Evolutionary conservation across 2,888 invertebrate species (phyloP), one percentile per base, ranked within the genome.

Genomic region (Phengaris alcon): DNA sequence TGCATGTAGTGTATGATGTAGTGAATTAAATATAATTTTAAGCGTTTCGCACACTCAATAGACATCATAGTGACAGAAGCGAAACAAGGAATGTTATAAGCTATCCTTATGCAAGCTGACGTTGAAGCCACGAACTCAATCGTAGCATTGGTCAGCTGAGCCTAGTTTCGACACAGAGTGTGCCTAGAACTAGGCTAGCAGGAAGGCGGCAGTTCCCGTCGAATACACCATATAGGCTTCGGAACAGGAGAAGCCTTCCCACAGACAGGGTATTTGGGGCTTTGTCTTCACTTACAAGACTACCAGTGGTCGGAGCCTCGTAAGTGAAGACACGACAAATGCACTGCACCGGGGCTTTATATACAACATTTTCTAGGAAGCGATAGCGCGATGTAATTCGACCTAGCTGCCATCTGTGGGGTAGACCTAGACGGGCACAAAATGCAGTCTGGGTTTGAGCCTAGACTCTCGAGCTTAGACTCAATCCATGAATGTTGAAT

Each of bases 181-280:
- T 10, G 52, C 52, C 10, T 52, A 52, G 12, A 10, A 12, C 52
- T 10, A 52, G 64, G 64, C 64, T 64, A 6, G 64, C 0, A 44
- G 64, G 64, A 64, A 55, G 13, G 15, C 22, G 8, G 46, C 46
- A 75, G 22, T 15, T 64, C 35, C 13, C 44, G 52, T 76, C 64
- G 64, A 35, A 64, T 64, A 64, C 64, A 64, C 64, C 64, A 64
- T 64, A 64, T 6, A 44, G 64, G 64, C 64, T 64, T 35, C 64
- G 35, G 15, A 35, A 35, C 10, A 35, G 35, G 22, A 64, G 64
- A 35, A 64, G 44, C 35, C 12, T 6, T 64, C 64, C 64, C 35
- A 64, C 64, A 64, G 64, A 57, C 8, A 35, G 3, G 0, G 6
- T 64, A 2, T 64, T 64, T 44, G 6, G 64, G 10, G 7, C 44